Evolutionary conservation across 2,888 invertebrate genomes (phyloP), one percentile per base, ranked within the genome.

Genomic region (Trypoxylon attenuatum): DNA sequence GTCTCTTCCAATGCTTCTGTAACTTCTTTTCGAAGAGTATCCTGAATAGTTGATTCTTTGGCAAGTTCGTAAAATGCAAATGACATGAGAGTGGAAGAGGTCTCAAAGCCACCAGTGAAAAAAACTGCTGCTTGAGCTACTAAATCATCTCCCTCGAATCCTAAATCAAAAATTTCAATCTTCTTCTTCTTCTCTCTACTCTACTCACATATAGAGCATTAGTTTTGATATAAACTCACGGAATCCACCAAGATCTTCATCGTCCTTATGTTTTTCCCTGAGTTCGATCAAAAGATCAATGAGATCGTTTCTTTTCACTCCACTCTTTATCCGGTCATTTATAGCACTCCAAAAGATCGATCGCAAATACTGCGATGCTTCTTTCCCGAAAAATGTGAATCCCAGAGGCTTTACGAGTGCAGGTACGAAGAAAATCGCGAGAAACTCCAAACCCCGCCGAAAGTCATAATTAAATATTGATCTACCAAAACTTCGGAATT

Each of bases 241-340:
- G 41, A 74, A 73, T 19, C 50, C 65, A 0, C n/a, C 39, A 1
- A 69, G 5, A 6, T 74, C 69, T 0, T 64, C n/a, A 21, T 66
- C 58, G 0, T 45, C 58, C 19, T 74, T 61, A 15, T 77, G 47
- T 13, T 49, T 76, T 1, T 85, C 81, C 23, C 84, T 88, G 3
- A 89, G 60, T 1, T 86, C 84, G 27, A 90, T 79, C 8, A 90
- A 73, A 2, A 88, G 71, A 69, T 90, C 90, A 21, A 90, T 87
- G 0, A 90, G 83, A 29, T 88, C 87, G 41, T 86, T 84, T 18
- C 89, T 81, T 0, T 80, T 84, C 5, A 78, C 65, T 4, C 88
- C 87, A 0, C 84, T 82, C 27, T 82, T 73, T 46, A 87, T 84
- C 1, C 90, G 82, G 15, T 87, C 80, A 0, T 79, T 68, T 38